Percentiles rank a stretch among this genome's conserved stretches.
Evolutionary conservation across 2,888 invertebrate genomes (phyloP).

Genomic region (Cerastoderma edule): DNA sequence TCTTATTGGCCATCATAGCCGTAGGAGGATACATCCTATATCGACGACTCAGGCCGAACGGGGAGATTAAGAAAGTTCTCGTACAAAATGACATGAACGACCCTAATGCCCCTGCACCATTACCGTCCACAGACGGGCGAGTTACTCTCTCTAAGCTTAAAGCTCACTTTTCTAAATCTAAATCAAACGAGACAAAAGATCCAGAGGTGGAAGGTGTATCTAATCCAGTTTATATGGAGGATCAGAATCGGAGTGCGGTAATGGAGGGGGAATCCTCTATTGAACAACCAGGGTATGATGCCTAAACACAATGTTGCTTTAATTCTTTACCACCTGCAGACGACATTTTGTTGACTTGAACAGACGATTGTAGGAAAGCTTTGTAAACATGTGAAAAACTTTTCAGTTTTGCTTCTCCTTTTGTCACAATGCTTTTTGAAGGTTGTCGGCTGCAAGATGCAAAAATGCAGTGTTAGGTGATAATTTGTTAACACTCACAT

Average conservation of each 20-base stretch:
- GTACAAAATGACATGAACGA: constrained; percentile 70
- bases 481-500: too few species aligned
- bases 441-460: too few species aligned
- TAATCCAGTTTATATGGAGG: constrained; percentile 65
- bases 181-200: constrained; percentile 38
- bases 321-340: constrained; percentile 21
- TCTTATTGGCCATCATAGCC: constrained; percentile 58
- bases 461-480: too few species aligned
- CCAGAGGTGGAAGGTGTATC: constrained; percentile 47
- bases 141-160: constrained; percentile 68
- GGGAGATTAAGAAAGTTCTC: constrained; percentile 66
- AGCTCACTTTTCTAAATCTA: constrained; percentile 68
- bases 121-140: constrained; percentile 51
- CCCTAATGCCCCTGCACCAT: constrained; percentile 43
- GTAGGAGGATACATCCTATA: constrained; percentile 62
- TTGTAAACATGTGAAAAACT: too few species aligned
- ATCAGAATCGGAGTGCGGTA: constrained; percentile 29
- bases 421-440: too few species aligned
- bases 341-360: background rate
- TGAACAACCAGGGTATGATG: too few species aligned
- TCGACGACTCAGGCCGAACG: constrained; percentile 44
- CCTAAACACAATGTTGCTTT: too few species aligned
- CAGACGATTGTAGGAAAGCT: too few species aligned
- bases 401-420: too few species aligned
- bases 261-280: constrained; percentile 58